Base-by-base conservation (phyloP, 2,888 invertebrate genomes). In the Caenorhabditis becei region DNA sequence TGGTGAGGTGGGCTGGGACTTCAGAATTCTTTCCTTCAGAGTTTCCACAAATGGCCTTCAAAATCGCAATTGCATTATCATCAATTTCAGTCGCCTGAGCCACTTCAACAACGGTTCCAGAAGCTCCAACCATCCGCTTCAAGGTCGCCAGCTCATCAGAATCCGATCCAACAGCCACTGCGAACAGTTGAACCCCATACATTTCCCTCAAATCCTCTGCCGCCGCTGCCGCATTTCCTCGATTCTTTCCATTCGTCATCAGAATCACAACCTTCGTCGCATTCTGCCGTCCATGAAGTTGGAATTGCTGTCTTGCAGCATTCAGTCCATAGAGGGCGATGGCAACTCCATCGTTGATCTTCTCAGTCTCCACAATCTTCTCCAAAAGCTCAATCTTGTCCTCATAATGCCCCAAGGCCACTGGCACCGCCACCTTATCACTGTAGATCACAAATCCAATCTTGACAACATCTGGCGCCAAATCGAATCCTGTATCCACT, bases 361-460 rank as follows among this genome's bases (percentile, higher is more conserved):
- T 87, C 58, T 89, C 88, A 11, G 88, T 78, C 4, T 89, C 87
- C 8, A 74, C 75, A 18, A 90, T 90, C 71, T 91, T 90, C 61
- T 84, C 86, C 14, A 90, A 77, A 24, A 90, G 75, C 71, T 90
- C 90, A 54, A 89, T 85, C 66, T 91, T 88, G 70, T 90, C 90
- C 51, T 90, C 90, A 66, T 90, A 90, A 54, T 91, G 88, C 8
- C 90, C 90, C n/a, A 90, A 81, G 1, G 90, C 90, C 2, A 90
- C 88, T 20, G 90, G 90, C 10, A 90, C 90, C 18, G 88, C 88
- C 3, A 90, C 90, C 49, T 89, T 88, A 66, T 90, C 90, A 67
- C 90, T 90, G 75, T 89, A 90, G 35, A 89, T 87, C 35, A 90
- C 83, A 65, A 90, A 88, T 28, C 89, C 90, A n/a, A 90, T 83